A percentile compares a stretch with the other conserved stretches of the same genome.
Evolutionary conservation across 2,113 vertebrate species (phyloP).

Genomic region (Lampris incognitus): DNA sequence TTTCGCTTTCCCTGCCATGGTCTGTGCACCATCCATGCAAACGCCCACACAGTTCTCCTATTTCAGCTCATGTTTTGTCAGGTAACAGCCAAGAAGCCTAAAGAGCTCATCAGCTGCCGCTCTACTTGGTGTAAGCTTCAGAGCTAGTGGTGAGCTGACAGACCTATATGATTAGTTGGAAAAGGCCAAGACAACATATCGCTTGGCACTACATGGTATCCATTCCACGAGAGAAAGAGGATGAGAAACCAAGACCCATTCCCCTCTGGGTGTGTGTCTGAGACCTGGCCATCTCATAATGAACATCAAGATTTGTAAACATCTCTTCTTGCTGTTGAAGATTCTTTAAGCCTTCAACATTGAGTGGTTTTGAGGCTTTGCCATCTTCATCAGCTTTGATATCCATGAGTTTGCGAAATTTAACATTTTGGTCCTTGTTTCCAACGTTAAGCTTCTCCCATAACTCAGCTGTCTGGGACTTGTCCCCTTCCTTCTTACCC

Average conservation of each 20-base stretch:
- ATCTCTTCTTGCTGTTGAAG: constrained; percentile 98
- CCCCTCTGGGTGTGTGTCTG: constrained; percentile 98
- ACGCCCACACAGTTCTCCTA: too few species aligned
- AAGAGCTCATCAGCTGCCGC: too few species aligned
- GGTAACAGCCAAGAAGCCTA: too few species aligned
- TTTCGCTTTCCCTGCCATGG: too few species aligned
- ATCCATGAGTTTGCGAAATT: constrained; percentile 99
- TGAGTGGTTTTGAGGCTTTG: constrained; percentile 84
- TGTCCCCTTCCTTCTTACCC: constrained; percentile 98
- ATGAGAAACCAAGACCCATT: constrained; percentile 97
- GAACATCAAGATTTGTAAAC: constrained; percentile 96
- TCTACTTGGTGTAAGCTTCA: constrained; percentile 86
- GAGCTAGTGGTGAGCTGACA: constrained; percentile 89
- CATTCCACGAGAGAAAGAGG: constrained; percentile 96
- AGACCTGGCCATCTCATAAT: constrained; percentile 98
- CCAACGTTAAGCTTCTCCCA: constrained; percentile 99
- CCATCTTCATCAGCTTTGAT: constrained; percentile 96
- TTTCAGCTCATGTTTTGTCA: too few species aligned
- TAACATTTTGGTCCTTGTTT: constrained; percentile 99
- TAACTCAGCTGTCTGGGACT: constrained; percentile 96
- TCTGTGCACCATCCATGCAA: too few species aligned
- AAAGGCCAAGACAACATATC: constrained; percentile 17
- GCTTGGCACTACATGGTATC: constrained; percentile 87
- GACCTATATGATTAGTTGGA: constrained; percentile 80
- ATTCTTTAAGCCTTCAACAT: constrained; percentile 93